Evolutionary conservation across 2,888 invertebrate species (phyloP), one percentile per base, ranked within the genome.

Genomic region (Phortica okadai): DNA sequence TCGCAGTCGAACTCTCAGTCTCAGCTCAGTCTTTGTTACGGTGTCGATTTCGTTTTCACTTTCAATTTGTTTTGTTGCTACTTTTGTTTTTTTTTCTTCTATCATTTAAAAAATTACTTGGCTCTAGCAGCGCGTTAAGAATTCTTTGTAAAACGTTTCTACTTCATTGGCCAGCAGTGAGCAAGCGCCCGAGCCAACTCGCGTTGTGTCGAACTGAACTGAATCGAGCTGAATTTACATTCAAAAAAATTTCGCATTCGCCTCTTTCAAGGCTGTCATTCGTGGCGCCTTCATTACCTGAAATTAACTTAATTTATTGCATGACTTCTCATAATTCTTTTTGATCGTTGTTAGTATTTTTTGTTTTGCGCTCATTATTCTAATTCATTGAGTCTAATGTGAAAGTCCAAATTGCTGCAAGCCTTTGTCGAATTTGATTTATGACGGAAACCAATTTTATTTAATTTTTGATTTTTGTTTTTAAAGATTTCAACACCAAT

Each of bases 1-100:
- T 50, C 50, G 10, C 8, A 14, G 74, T 70, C 83, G 50, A 3
- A 50, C 10, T 16, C 21, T 10, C 59, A 8, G 11, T 6, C 56
- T 56, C 56, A 11, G 14, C 50, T 14, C 8, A 16, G 74, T 44
- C 41, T 45, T 70, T 11, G 54, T 54, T 70, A 50, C 73, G 76
- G 77, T 66, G 64, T 54, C 75, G 75, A 79, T 79, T 85, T 83
- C 78, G 79, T 79, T 84, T 83, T 84, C 79, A 74, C 80, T 83
- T 81, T 73, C 59, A 59, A 14, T 73, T 44, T 72, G 41, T 58
- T 72, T 41, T 54, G 10, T 72, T 54, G 16, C 25, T n/a, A 16
- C 33, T 70, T 72, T n/a, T 73, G 41, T 73, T 44, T 14, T 62
- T 62, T 45, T 59, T 66, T 33, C 2, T 62, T 62, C 33, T 5